Evolutionary conservation across 2,113 vertebrate genomes (phyloP), one percentile per base, ranked within the genome.

Genomic region (Microcebus jonahi): DNA sequence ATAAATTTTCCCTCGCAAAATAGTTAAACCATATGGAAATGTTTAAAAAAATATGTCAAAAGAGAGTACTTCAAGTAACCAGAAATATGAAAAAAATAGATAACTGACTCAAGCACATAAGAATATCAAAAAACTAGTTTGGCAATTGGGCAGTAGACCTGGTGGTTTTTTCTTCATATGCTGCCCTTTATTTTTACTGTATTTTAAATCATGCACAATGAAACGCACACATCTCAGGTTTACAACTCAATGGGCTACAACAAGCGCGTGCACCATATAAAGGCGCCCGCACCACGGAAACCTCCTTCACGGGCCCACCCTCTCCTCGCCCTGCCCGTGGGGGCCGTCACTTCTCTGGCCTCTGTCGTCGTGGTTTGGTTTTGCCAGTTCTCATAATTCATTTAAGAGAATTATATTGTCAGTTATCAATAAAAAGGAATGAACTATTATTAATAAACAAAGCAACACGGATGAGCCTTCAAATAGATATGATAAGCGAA

Each of bases 51-150:
- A 82, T 15, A 71, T 39, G 31, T 57, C 65, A 48, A 68, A 75
- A 89, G 39, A 25, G 27, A 68, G 8, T 68, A 73, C 1, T 89
- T 10, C 39, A 27, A 25, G 20, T 85, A 90, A 65, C 8, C 53
- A 95, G 68, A 89, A 81, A 84, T 6, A 21, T 36, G n/a, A 76
- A 89, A 57, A 95, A 95, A 82, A 71, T 27, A 91, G 75, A 65
- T 92, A 18, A 77, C 1, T 11, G 61, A 77, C 39, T 73, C 68
- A 90, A 91, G 42, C 20, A 86, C 11, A 71, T 76, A 6, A 90
- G n/a, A 71, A 4, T 53, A 81, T 71, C 39, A 90, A 85, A 18
- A n/a, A 88, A 50, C 7, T 11, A 68, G 27, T 25, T 63, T 45
- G 48, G 36, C 36, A 84, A n/a, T 0, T 48, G 29, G 25, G 18